Evolutionary conservation across 37 sponge, comb jelly and placozoan species (phyloP).

Genomic region (Spongilla lacustris): DNA sequence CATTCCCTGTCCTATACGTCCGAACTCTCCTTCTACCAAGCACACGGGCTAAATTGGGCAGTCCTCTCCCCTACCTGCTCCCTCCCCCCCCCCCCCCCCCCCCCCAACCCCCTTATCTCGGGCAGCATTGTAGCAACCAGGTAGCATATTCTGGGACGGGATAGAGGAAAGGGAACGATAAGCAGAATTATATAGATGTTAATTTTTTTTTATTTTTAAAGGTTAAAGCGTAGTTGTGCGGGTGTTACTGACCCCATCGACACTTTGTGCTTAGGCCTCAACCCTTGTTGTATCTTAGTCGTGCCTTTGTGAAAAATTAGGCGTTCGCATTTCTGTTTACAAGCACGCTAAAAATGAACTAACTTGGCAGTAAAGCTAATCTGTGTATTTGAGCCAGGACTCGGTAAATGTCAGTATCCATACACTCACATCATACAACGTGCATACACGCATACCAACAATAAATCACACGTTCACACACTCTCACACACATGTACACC

Average conservation of each 20-base stretch:
- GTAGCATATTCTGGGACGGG: background rate
- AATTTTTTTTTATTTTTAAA: too few relatives aligned
- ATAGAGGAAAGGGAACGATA: too few relatives aligned
- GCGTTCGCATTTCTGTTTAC: background rate
- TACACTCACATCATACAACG: background rate
- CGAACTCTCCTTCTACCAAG: background rate
- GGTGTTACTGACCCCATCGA: background rate
- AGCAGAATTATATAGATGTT: too few relatives aligned
- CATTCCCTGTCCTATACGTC: background rate
- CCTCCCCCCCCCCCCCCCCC: too few relatives aligned
- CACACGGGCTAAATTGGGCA: background rate
- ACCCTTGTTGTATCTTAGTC: too few relatives aligned
- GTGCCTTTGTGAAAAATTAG: background rate
- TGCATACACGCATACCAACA: background rate
- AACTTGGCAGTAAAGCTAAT: background rate
- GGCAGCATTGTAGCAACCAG: background rate
- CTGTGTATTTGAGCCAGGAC: background rate
- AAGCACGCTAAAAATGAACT: background rate
- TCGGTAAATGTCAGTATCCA: background rate
- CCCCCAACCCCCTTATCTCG: too few relatives aligned
- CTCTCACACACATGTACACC: background rate
- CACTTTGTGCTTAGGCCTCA: background rate
- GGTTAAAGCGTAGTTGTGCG: background rate
- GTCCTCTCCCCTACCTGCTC: background rate
- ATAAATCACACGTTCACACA: background rate